phyloP scores from a whole-genome alignment of 2,888 invertebrate species.

The Leucoptera coffeella region DNA sequence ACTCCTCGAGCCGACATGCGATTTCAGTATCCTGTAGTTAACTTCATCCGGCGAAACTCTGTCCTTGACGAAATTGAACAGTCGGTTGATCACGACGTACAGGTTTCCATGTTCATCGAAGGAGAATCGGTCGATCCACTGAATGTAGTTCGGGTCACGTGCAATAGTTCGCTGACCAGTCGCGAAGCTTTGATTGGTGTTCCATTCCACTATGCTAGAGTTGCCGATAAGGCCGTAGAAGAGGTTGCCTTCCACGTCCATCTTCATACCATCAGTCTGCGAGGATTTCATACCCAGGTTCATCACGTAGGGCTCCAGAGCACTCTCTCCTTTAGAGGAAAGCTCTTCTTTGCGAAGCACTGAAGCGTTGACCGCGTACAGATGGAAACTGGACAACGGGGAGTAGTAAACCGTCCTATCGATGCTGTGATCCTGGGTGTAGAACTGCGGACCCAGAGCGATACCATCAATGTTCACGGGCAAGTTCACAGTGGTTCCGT shows the following conservation, averaged over 20 bases:
- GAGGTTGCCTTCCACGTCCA: conserved; percentile 62
- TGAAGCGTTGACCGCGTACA: conserved; percentile 60
- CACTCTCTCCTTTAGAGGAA: conserved; percentile 16
- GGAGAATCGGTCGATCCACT: conserved; percentile 68
- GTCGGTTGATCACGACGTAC: conserved; percentile 61
- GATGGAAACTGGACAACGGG: conserved; percentile 61
- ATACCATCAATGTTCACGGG: conserved; percentile 65
- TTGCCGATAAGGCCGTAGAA: conserved; percentile 65
- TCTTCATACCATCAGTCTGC: conserved; percentile 69
- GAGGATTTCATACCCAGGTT: conserved; percentile 60
- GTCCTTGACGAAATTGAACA: conserved; percentile 60
- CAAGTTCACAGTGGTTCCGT: conserved; percentile 49
- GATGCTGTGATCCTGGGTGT: conserved; percentile 18
- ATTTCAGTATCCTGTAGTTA: conserved; percentile 63
- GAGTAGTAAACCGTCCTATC: conserved; percentile 59
- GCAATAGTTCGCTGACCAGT: conserved; percentile 60
- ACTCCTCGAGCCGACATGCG: conserved; percentile 54
- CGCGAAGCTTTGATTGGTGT: conserved; percentile 52
- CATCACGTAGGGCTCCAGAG: conserved; percentile 37
- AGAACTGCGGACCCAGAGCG: conserved; percentile 59
- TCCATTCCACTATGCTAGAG: conserved; percentile 66
- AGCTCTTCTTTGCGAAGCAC: conserved; percentile 51
- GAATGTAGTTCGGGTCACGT: conserved; percentile 59
- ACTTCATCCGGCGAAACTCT: conserved; percentile 51
- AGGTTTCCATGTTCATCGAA: conserved; percentile 61